Evolutionary conservation across 2,888 invertebrate genomes (phyloP), one percentile per base, ranked within the genome.

Genomic region (Drosophila fungiperda): DNA sequence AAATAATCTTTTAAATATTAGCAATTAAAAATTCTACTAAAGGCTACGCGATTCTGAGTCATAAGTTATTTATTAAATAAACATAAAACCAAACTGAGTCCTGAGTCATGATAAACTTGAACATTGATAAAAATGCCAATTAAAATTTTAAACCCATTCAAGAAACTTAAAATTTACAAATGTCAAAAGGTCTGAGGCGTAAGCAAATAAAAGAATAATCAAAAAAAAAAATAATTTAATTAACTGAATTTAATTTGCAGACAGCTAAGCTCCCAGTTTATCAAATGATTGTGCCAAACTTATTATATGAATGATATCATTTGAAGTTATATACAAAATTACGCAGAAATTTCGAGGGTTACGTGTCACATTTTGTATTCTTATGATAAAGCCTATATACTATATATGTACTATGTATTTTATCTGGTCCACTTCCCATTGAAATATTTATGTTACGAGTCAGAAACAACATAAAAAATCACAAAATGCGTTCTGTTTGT

Each of bases 231-330:
- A 38, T 26, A 15, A 66, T 58, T 57, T 65, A 76, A 76, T 76
- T 66, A 65, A 66, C 29, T 65, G 20, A 48, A 52, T 68, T 68
- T 32, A 17, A 29, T 57, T 68, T 38, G 26, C 40, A n/a, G 32
- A 8, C 33, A 38, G 52, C 20, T 40, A 60, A 53, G 26, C 40
- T 53, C 69, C 52, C 40, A 61, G 52, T 64, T 61, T 63, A 29
- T 54, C 63, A 75, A 67, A 55, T 65, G 63, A 61, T 20, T 52
- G 66, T 17, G 49, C 33, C 45, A 23, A 45, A 50, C 26, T 61
- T 32, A 60, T 66, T 36, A 20, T 17, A 26, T n/a, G 4, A 36
- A 78, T 80, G 77, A 78, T 73, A 67, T 78, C 78, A 80, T 73
- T 68, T 55, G 29, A 62, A 52, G 45, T 45, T 15, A 23, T 40